phyloP scores from a whole-genome alignment of 2,888 invertebrate genomes.

The Augochlorella aurata region DNA sequence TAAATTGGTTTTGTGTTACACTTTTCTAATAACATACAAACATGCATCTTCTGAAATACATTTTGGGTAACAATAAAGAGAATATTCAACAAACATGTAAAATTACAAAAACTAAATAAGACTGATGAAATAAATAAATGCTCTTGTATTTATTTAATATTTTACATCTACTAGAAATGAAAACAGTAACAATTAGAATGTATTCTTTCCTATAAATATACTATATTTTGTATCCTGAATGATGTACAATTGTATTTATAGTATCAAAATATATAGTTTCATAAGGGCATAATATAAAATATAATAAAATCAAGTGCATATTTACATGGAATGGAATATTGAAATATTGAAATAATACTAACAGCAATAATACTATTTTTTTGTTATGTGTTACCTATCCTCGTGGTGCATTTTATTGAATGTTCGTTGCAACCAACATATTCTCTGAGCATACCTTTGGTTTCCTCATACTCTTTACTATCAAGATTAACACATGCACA shows the following conservation, averaged over 20 bases:
- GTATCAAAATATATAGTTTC: constrained; percentile 33
- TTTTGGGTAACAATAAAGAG: not conserved
- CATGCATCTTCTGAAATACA: not conserved
- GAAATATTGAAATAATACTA: constrained; percentile 3
- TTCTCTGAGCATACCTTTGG: constrained; percentile 83
- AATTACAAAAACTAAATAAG: constrained; percentile 8
- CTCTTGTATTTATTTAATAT: constrained; percentile 29
- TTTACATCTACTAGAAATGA: constrained; percentile 14
- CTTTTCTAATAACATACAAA: constrained; percentile 3
- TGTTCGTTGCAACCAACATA: constrained; percentile 86
- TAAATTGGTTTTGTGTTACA: constrained; percentile 4
- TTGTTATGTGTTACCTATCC: constrained; percentile 37
- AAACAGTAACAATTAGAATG: constrained; percentile 21
- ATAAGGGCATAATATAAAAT: constrained; percentile 4
- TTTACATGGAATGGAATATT: constrained; percentile 23
- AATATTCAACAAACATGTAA: constrained; percentile 7
- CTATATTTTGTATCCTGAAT: constrained; percentile 53
- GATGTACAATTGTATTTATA: constrained; percentile 38
- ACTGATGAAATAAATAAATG: constrained; percentile 23
- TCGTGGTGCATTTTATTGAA: constrained; percentile 84
- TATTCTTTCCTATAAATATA: constrained; percentile 38
- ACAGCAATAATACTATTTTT: not conserved
- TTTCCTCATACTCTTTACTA: constrained; percentile 81
- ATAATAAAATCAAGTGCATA: constrained; percentile 21
- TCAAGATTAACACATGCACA: constrained; percentile 91